A percentile compares a stretch with the other conserved stretches of the same genome.
Evolutionary conservation across 1,140 invertebrate genomes (phyloP).

Genomic region (Cydia strobilella): DNA sequence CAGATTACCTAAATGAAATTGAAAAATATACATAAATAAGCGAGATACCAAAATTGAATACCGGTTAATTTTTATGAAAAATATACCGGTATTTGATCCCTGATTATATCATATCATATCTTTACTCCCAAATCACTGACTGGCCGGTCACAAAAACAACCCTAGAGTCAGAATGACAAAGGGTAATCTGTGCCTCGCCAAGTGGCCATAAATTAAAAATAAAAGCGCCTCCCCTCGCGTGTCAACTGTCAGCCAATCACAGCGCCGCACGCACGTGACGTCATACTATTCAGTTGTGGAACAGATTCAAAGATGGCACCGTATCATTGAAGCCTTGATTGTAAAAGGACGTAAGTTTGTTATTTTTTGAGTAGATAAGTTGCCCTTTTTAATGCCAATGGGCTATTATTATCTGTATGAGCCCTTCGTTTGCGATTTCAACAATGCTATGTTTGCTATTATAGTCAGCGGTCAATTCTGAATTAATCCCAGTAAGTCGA

Average conservation of each 20-base stretch:
- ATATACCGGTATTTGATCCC: too few species aligned
- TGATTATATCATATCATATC: conserved; percentile 13
- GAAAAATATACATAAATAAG: too few species aligned
- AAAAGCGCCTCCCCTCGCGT: conserved; percentile 59
- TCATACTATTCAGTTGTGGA: conserved; percentile 56
- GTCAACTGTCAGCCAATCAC: conserved; percentile 53
- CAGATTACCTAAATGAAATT: too few species aligned
- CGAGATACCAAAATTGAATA: too few species aligned
- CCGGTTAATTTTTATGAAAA: too few species aligned
- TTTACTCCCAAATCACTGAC: conserved; percentile 64
- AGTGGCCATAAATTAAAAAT: conserved; percentile 68
- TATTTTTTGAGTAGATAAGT: neutral
- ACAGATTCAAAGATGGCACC: conserved; percentile 74
- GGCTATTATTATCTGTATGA: neutral
- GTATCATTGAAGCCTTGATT: conserved; percentile 30
- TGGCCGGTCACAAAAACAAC: conserved; percentile 68
- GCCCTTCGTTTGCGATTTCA: conserved; percentile 13
- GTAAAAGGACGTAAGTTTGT: neutral
- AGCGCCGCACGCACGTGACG: conserved; percentile 41
- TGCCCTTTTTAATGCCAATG: neutral
- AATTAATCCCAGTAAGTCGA: neutral
- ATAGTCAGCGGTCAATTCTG: neutral
- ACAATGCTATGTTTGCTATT: conserved; percentile 9
- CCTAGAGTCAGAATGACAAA: conserved; percentile 63
- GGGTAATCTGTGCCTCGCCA: conserved; percentile 59